Conservation (phyloP, 2,113 vertebrate species). For the Phaethon lepturus region DNA sequence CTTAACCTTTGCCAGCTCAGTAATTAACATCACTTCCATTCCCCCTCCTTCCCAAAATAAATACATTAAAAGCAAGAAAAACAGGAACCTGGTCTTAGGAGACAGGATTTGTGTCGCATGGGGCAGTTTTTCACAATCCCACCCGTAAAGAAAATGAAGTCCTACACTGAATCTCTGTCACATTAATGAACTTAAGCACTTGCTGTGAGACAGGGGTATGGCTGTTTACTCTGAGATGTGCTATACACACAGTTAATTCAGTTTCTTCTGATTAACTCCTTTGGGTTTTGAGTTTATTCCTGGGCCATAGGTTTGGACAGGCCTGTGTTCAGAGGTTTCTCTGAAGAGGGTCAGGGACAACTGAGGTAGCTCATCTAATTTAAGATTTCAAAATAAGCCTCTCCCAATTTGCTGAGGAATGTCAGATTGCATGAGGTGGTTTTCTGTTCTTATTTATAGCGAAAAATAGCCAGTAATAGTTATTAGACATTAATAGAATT, state of each 20-base stretch:
- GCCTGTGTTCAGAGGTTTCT: neutral
- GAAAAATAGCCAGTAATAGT: neutral
- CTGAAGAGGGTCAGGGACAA: neutral
- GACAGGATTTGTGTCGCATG: neutral
- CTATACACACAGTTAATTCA: neutral
- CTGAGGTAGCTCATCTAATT: neutral
- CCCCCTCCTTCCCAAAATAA: neutral
- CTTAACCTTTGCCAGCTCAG: neutral
- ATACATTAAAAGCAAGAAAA: neutral
- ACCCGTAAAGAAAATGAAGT: neutral
- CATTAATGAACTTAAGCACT: neutral
- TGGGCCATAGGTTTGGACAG: neutral
- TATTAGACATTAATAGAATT: conserved; percentile 17
- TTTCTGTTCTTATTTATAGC: conserved; percentile 20
- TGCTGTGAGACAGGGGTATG: neutral
- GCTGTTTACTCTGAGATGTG: neutral
- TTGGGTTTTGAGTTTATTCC: neutral
- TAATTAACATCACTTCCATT: neutral
- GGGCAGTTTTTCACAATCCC: neutral
- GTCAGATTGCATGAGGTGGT: neutral
- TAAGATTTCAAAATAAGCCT: conserved; percentile 15
- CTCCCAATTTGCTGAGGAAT: neutral
- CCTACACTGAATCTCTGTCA: neutral
- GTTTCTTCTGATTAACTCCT: neutral
- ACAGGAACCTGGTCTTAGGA: neutral